Percentiles rank a stretch among this genome's conserved stretches.
Evolutionary conservation across 1,140 invertebrate genomes (phyloP).

Genomic region (Lepidotrigona ventralis): DNA sequence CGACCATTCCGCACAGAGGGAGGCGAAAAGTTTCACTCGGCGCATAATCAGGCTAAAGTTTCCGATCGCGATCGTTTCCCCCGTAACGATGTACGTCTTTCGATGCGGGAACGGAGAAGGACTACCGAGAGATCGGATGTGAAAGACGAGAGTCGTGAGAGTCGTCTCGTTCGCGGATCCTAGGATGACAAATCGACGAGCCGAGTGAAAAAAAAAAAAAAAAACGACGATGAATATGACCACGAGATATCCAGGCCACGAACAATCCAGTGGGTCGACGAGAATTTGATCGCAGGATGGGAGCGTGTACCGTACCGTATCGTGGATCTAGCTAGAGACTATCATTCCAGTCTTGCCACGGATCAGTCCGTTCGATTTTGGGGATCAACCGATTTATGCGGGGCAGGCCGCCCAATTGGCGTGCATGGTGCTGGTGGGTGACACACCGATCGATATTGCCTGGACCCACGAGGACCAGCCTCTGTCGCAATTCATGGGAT

Average conservation of each 20-base stretch:
- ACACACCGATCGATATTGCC: constrained; percentile 84
- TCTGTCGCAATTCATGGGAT: constrained; percentile 76
- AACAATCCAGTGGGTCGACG: background rate
- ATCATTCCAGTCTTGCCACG: constrained; percentile 85
- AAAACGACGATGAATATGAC: constrained; percentile 26
- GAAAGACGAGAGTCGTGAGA: constrained; percentile 32
- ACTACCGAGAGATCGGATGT: constrained; percentile 13
- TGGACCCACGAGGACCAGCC: constrained; percentile 83
- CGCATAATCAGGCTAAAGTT: background rate
- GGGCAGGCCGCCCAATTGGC: constrained; percentile 86
- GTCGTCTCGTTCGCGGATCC: constrained; percentile 5
- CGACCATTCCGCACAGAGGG: background rate
- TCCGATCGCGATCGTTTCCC: background rate
- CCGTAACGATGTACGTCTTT: constrained; percentile 11
- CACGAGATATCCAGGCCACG: background rate
- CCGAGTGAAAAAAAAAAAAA: too few relatives aligned
- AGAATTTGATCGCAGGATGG: background rate
- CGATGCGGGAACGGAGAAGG: background rate
- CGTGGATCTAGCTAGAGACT: constrained; percentile 50
- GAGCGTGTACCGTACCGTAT: background rate
- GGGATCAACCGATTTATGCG: constrained; percentile 83
- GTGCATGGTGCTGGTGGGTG: constrained; percentile 86
- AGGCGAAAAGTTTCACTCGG: background rate
- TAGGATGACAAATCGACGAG: background rate
- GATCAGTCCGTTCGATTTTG: constrained; percentile 86